Percentiles rank a stretch among this genome's conserved stretches.
phyloP scores from a whole-genome alignment of 1,140 invertebrate genomes.

The Bombus sylvicola region DNA sequence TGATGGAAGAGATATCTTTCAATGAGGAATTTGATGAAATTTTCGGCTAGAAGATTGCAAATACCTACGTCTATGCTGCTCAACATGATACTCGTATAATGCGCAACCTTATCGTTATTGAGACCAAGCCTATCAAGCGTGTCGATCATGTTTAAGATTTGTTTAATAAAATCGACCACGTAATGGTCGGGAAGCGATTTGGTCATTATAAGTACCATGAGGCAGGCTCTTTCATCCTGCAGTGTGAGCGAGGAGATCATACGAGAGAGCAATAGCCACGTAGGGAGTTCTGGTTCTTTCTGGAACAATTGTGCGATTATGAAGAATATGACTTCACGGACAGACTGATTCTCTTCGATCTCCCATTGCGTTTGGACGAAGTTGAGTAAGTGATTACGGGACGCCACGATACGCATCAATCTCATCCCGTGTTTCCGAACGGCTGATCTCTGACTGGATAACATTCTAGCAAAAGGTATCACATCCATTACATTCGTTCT shows the following conservation, averaged over 20 bases:
- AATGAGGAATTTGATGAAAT: constrained; percentile 45
- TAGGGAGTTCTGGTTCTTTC: constrained; percentile 38
- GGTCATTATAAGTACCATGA: neutral
- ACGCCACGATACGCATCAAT: constrained; percentile 57
- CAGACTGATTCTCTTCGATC: constrained; percentile 62
- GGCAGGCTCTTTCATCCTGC: constrained; percentile 41
- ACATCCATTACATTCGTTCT: constrained; percentile 37
- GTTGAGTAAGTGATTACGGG: constrained; percentile 25
- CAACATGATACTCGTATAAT: neutral
- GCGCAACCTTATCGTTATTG: rapidly evolving
- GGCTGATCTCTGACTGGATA: constrained; percentile 59
- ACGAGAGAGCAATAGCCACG: constrained; percentile 60
- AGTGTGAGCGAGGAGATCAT: constrained; percentile 46
- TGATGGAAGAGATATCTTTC: constrained; percentile 50
- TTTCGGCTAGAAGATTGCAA: constrained; percentile 48
- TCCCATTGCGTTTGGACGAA: constrained; percentile 61
- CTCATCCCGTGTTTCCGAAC: constrained; percentile 72
- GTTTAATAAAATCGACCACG: constrained; percentile 52
- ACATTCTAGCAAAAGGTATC: constrained; percentile 45
- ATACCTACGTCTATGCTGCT: neutral
- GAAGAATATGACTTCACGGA: constrained; percentile 65
- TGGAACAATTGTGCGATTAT: constrained; percentile 53
- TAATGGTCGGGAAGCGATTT: constrained; percentile 59
- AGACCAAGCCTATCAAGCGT: constrained; percentile 15
- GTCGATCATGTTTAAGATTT: constrained; percentile 38